Evolutionary conservation across 1,140 invertebrate genomes (phyloP).

Genomic region (Chironomus striatipennis): DNA sequence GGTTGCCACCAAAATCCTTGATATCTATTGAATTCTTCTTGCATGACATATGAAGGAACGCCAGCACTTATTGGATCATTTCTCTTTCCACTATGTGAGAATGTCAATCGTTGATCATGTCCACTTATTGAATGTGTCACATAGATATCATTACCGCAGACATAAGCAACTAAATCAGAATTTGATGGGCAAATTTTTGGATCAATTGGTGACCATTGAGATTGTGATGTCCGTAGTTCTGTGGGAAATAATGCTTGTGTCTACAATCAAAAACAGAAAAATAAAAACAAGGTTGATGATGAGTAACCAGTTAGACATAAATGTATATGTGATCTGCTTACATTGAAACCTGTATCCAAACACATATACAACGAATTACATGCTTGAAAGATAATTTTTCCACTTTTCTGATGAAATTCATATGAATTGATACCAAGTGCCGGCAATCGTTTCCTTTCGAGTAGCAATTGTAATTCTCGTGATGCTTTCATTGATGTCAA

Average conservation of each 20-base stretch:
- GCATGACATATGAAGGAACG: slow-evolving; percentile 92
- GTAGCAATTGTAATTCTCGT: slow-evolving; percentile 79
- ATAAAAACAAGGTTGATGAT: slow-evolving; percentile 10
- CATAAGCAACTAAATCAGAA: slow-evolving; percentile 78
- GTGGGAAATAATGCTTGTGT: slow-evolving; percentile 58
- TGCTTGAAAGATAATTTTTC: slow-evolving; percentile 84
- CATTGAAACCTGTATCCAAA: slow-evolving; percentile 60
- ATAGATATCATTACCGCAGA: slow-evolving; percentile 87
- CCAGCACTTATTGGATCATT: slow-evolving; percentile 85
- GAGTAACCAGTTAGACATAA: not conserved
- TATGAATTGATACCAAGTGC: slow-evolving; percentile 93
- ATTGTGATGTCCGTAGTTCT: slow-evolving; percentile 55
- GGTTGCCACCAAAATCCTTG: slow-evolving; percentile 98
- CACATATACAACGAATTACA: slow-evolving; percentile 76
- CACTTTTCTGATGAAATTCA: slow-evolving; percentile 69
- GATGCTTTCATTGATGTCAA: slow-evolving; percentile 49
- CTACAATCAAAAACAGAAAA: slow-evolving; percentile 42
- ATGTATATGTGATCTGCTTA: slow-evolving; percentile 37
- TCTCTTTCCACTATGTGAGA: slow-evolving; percentile 65
- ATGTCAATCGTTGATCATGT: slow-evolving; percentile 64
- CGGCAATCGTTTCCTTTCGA: slow-evolving; percentile 81
- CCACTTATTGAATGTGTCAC: slow-evolving; percentile 70
- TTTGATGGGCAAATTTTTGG: slow-evolving; percentile 87
- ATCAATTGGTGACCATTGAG: slow-evolving; percentile 58
- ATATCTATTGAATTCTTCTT: slow-evolving; percentile 95